Evolutionary conservation across 2,888 invertebrate species (phyloP), one percentile per base, ranked within the genome.

Genomic region (Cepaea hortensis): DNA sequence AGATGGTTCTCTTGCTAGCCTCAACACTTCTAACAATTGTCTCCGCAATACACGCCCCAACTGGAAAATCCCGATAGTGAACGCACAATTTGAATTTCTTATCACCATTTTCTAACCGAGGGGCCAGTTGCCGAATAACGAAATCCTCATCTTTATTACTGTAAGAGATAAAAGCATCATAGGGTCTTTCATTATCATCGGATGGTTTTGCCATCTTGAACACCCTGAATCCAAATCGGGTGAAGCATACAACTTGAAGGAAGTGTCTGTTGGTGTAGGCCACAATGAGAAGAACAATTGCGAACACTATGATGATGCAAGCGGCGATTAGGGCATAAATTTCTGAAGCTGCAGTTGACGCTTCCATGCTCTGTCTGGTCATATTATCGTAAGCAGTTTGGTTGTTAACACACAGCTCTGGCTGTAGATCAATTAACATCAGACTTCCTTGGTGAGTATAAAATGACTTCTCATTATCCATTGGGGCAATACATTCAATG

Each of bases 1-100:
- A 96, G 91, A 98, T 97, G 88, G 98, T 97, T 89, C 98, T 96
- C 89, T 97, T 96, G 89, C 97, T 97, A 79, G 97, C 96, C 94
- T 97, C 97, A 83, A 97, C 97, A 86, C 97, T 97, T 93, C 97
- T 97, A 92, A 97, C 97, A 93, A 98, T 97, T 89, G 97, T 97
- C 94, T 98, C 97, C 85, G 97, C 96, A 90, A 97, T 96, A 95
- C 92, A 90, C 48, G 93, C 93, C 4, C 92, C 90, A 35, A 90
- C 88, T 4, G 89, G 90, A 90, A 91, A 93, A 90, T 89, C 93
- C 87, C 92, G 87, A 79, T 91, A 90, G 80, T 92, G 91, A 11
- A 92, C 88, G 73, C 90, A 90, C 65, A 81, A 61, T 35, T 88
- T 89, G 85, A 97, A 98, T 79, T 88, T 89, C 68, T 89, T 97